Conservation (phyloP, 1,140 invertebrate genomes). For the Zaprionus camerounensis region DNA sequence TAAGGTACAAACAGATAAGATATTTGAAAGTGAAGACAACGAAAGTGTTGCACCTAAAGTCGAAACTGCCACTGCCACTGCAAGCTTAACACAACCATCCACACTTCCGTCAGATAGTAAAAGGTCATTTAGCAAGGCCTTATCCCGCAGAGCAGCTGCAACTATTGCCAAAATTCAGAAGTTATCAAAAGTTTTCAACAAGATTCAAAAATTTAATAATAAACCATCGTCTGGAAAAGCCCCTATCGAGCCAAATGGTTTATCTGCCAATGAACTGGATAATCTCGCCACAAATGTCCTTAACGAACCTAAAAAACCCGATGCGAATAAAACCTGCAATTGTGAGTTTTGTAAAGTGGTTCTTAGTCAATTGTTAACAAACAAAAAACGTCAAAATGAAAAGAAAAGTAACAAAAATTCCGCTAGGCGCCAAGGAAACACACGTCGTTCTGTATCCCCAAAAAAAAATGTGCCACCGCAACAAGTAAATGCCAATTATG, state of each 20-base stretch:
- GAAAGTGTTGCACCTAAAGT: background rate
- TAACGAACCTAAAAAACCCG: background rate
- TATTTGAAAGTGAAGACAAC: background rate
- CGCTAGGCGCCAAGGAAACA: background rate
- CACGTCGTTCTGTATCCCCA: background rate
- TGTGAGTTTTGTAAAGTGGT: constrained; percentile 37
- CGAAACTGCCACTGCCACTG: background rate
- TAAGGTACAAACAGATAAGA: background rate
- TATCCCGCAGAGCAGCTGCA: constrained; percentile 29
- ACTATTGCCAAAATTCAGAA: constrained; percentile 43
- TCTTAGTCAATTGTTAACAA: constrained; percentile 13
- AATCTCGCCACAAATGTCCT: background rate
- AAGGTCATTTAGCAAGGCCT: constrained; percentile 21
- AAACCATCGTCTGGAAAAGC: background rate
- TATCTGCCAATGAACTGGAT: background rate
- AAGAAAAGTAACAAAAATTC: constrained; percentile 16
- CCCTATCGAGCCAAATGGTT: background rate
- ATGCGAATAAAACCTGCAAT: constrained; percentile 3
- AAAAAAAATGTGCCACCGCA: background rate
- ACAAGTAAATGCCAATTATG: background rate
- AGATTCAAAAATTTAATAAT: constrained; percentile 16
- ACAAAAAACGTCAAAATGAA: background rate
- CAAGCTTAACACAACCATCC: background rate
- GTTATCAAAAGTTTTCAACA: constrained; percentile 36
- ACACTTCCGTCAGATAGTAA: background rate